These are phyloP conservation scores for Tiphia femorata DNA, from an alignment of 2,888 invertebrate species.

Conservation along the genomic window DNA sequence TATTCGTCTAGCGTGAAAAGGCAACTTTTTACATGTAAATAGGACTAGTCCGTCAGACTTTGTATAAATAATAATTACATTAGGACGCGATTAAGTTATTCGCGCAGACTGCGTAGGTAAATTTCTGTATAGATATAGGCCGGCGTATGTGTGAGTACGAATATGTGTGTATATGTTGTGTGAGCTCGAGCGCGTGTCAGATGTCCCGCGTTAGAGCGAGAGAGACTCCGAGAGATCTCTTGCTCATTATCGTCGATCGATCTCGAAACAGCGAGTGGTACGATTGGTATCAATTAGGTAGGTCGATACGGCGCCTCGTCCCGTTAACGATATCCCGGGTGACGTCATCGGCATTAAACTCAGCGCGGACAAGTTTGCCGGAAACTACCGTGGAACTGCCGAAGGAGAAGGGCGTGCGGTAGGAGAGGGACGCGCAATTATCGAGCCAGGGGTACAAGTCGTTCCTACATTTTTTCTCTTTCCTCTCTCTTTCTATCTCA, in stretches of 20 bases:
- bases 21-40: conserved; percentile 1
- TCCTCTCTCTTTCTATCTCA: too few relatives aligned
- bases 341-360: too few relatives aligned
- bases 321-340: too few relatives aligned
- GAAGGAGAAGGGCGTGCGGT: too few relatives aligned
- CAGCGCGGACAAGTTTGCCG: too few relatives aligned
- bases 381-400: too few relatives aligned
- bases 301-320: background rate
- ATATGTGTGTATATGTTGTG: too few relatives aligned
- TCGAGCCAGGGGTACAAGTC: too few relatives aligned
- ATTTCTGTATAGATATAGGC: conserved; percentile 7
- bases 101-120: conserved; percentile 35
- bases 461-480: too few relatives aligned
- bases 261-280: background rate
- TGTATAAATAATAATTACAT: background rate
- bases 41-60: background rate
- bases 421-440: too few relatives aligned
- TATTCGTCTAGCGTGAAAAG: too few relatives aligned
- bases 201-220: background rate
- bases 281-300: background rate
- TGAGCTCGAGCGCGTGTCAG: too few relatives aligned
- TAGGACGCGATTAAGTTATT: conserved; percentile 41
- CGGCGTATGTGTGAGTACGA: background rate
- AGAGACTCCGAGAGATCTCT: background rate
- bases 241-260: background rate